Evolutionary conservation across 2,888 invertebrate species (phyloP).

Genomic region (Callyntrura guangdongensis): DNA sequence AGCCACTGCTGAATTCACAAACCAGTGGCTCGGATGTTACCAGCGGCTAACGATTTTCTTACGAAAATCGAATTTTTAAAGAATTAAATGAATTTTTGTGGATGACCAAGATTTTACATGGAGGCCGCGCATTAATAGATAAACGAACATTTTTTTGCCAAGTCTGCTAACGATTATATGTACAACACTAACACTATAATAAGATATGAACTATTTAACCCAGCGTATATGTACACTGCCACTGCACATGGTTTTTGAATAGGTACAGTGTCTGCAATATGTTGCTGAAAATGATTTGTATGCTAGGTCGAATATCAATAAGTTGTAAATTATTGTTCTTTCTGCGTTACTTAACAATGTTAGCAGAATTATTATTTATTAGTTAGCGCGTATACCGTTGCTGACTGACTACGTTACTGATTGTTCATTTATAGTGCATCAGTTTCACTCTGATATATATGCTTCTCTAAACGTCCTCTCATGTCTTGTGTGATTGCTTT

Average conservation of each 20-base stretch:
- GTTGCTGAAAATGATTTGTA: constrained; percentile 66
- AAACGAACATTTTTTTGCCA: too few species aligned
- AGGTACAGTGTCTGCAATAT: neutral
- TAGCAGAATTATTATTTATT: constrained; percentile 43
- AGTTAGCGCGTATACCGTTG: constrained; percentile 36
- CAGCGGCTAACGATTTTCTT: too few species aligned
- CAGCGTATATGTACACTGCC: too few species aligned
- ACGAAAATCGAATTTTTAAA: too few species aligned
- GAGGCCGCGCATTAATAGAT: too few species aligned
- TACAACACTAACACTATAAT: neutral
- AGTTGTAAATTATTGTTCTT: constrained; percentile 56
- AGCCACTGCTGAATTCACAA: too few species aligned
- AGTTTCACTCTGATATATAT: constrained; percentile 46
- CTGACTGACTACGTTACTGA: constrained; percentile 58
- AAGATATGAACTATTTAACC: too few species aligned
- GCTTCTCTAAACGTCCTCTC: constrained; percentile 46
- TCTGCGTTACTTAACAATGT: constrained; percentile 9
- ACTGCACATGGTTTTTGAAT: too few species aligned
- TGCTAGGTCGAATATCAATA: constrained; percentile 69
- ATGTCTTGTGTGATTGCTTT: constrained; percentile 33
- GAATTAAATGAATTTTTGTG: too few species aligned
- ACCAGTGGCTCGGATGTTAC: too few species aligned
- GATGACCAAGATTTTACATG: too few species aligned
- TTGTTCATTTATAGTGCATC: constrained; percentile 63
- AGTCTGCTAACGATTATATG: neutral